Conservation (phyloP, 2,797 vertebrate species). For the Ciconia nigra region DNA sequence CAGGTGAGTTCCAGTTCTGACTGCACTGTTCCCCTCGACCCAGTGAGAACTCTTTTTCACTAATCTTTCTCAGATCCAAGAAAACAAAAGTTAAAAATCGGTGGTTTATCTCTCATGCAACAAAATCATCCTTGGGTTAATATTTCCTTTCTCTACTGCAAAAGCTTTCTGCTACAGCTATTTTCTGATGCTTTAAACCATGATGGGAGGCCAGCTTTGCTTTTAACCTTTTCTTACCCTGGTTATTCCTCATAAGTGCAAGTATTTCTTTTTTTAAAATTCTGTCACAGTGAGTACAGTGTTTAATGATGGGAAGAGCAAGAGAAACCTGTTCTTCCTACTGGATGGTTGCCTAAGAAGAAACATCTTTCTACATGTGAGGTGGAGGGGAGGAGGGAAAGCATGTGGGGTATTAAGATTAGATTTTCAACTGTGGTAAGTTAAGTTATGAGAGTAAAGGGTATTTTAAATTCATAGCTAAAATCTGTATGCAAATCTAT, state of each 20-base stretch:
- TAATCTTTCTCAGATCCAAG: neutral
- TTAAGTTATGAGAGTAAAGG: neutral
- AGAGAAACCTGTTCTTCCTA: slow-evolving; percentile 3
- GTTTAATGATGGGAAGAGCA: neutral
- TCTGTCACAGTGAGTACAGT: neutral
- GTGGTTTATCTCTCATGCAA: neutral
- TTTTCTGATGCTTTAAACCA: neutral
- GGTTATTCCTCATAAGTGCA: neutral
- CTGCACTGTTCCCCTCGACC: neutral
- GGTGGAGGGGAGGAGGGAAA: neutral
- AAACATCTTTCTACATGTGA: neutral
- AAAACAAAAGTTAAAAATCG: neutral
- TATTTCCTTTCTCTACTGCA: neutral
- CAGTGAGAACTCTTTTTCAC: neutral
- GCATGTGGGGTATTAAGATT: neutral
- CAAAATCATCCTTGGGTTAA: neutral
- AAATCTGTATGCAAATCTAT: neutral
- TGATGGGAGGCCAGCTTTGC: neutral
- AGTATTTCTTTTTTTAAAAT: neutral
- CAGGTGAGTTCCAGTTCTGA: slow-evolving; percentile 79
- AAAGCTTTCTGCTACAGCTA: neutral
- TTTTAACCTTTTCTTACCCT: neutral
- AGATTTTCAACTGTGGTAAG: neutral
- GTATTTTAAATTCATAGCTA: neutral
- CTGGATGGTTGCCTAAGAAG: neutral